Evolutionary conservation across 2,797 vertebrate genomes (phyloP), one percentile per base, ranked within the genome.

Genomic region (Rhinoraja longicauda): DNA sequence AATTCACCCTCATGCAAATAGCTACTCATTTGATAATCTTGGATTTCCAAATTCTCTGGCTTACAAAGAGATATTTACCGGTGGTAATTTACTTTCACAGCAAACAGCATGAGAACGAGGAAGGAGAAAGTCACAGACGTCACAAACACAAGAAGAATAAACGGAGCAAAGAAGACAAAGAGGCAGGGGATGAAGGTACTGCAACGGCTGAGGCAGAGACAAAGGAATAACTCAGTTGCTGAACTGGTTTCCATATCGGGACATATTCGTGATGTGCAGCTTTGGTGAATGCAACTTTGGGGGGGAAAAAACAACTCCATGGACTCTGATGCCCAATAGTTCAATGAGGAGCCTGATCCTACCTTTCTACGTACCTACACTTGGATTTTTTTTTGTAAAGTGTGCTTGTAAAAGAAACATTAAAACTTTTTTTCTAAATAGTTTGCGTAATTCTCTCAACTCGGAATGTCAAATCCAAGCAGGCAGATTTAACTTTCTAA

Each of bases 121-220:
- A 97, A 93, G 95, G 95, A 0, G 96, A 96, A 93, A 94, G 95
- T 5, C 96, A 97, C n/a, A 95, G 96, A 93, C 95, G 96, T 0
- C 96, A 97, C 95, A 97, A 96, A 94, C 96, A 96, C 95, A 97
- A 97, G 94, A 97, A 96, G 94, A 97, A 94, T 94, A 97, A 97
- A 94, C 95, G 96, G 0, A 96, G 94, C 93, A 97, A 97, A 93
- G 96, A 96, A 94, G 96, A 96, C 93, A 96, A 96, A 93, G 95
- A 95, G 93, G 32, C 93, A 9, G 95, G 94, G 0, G 96, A 96
- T n/a, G 96, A 96, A 0, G 94, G 94, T 0, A 76, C 93, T 0
- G 94, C 93, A 62, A 95, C 95, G 93, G 95, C 94, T 24, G 96
- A 95, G 67, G 96, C 94, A 57, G 95, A 96, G 0, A 62, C 94